Evolutionary conservation across 2,797 vertebrate genomes (phyloP).

Genomic region (Crocidura indochinensis): DNA sequence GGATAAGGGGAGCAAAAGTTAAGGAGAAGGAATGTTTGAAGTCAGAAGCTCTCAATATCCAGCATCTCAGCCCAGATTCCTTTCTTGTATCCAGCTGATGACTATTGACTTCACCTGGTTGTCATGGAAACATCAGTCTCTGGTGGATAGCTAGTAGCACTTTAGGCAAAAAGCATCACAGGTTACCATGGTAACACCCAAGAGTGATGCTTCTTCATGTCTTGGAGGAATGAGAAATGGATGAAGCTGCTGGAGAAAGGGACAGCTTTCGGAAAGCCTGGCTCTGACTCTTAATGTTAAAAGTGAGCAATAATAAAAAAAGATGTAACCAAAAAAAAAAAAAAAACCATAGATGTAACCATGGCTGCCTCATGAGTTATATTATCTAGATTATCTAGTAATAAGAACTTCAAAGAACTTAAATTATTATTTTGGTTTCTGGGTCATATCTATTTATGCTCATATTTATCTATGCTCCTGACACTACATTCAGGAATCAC

Average conservation of each 20-base stretch:
- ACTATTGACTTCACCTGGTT: constrained; percentile 83
- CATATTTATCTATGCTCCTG: no score
- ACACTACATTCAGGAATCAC: no score
- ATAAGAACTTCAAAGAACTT: neutral
- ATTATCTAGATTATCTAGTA: constrained; percentile 32
- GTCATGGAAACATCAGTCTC: constrained; percentile 81
- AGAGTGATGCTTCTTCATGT: constrained; percentile 70
- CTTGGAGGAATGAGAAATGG: constrained; percentile 42
- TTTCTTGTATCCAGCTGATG: constrained; percentile 69
- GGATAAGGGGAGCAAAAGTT: neutral
- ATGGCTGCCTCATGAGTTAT: neutral
- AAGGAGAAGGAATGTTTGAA: constrained; percentile 23
- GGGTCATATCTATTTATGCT: no score
- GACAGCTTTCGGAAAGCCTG: constrained; percentile 13
- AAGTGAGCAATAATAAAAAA: constrained; percentile 41
- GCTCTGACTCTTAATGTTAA: constrained; percentile 49
- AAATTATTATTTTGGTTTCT: no score
- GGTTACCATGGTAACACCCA: constrained; percentile 83
- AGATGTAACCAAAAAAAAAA: no score
- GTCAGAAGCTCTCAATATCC: constrained; percentile 29
- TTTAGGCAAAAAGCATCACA: constrained; percentile 75
- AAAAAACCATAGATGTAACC: constrained; percentile 28
- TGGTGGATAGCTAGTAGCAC: constrained; percentile 70
- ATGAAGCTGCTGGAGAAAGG: constrained; percentile 44
- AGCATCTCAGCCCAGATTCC: constrained; percentile 66